Conservation (phyloP, 2,888 invertebrate genomes). For the Ormyrus pomaceus region DNA sequence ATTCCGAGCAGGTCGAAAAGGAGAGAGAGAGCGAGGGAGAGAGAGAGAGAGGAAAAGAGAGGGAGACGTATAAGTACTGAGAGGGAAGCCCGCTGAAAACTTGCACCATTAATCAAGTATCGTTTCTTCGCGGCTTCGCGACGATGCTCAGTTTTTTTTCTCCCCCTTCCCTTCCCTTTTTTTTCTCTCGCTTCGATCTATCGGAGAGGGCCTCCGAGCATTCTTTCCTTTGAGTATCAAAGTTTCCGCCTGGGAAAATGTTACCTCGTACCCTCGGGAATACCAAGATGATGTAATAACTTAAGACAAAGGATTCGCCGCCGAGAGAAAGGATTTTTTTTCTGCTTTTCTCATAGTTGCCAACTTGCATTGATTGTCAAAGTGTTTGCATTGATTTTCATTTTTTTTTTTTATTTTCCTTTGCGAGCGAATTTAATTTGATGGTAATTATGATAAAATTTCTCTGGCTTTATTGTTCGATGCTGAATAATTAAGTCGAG, state of each 20-base stretch:
- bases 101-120: constrained; percentile 74
- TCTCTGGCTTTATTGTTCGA: too few relatives aligned
- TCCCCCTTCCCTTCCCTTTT: constrained; percentile 19
- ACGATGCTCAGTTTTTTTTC: constrained; percentile 19
- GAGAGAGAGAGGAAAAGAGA: neutral
- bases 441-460: too few relatives aligned
- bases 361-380: neutral
- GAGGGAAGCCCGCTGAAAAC: constrained; percentile 60
- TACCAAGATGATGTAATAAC: constrained; percentile 47
- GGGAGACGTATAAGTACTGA: neutral
- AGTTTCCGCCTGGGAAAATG: constrained; percentile 30
- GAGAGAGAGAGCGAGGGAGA: constrained; percentile 31
- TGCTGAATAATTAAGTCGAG: too few relatives aligned
- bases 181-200: constrained; percentile 33
- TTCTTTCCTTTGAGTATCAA: constrained; percentile 46
- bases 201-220: neutral
- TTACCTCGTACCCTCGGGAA: constrained; percentile 30
- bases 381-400: neutral
- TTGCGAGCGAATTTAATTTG: too few relatives aligned
- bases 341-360: too few relatives aligned
- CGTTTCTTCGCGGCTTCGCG: constrained; percentile 63
- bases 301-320: constrained; percentile 21
- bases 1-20: constrained; percentile 64
- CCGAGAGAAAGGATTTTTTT: too few relatives aligned
- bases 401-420: too few relatives aligned